Evolutionary conservation across 2,888 invertebrate species (phyloP), one percentile per base, ranked within the genome.

Genomic region (Standfussiana lucernea): DNA sequence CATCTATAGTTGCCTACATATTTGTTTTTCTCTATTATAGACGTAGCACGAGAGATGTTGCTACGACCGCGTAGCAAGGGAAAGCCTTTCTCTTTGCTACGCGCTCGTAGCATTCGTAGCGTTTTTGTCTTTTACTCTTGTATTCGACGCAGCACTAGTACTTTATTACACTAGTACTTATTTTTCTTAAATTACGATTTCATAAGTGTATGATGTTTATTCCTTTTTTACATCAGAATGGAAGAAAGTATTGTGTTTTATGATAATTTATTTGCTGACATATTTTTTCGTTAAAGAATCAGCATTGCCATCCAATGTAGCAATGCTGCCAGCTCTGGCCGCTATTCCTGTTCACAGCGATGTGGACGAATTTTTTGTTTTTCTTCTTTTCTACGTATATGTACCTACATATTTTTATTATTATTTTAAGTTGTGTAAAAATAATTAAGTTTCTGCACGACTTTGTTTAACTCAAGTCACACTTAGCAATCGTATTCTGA

Each of bases 81-180:
- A 56, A 69, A 40, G 47, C 3, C n/a, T 53, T 78, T 78, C 35
- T 18, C 40, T 37, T 32, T 28, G 50, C 78, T 65, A 75, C 35
- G 78, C 32, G 37, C 6, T 35, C n/a, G 66, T 75, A 65, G 77
- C 28, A 72, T 35, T 28, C n/a, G 72, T 72, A 45, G 35, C 72
- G 6, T 50, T 24, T 50, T 45, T 15, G 18, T 35, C n/a, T 28
- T n/a, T 21, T 11, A n/a, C 28, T 37, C 32, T 24, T n/a, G 61
- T 75, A 40, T 61, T 50, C 0, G 32, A 28, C 7, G 18, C 15
- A 45, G 35, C 35, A 35, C 8, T 42, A 13, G 42, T 32, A n/a
- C 61, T 13, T 6, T n/a, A n/a, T n/a, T n/a, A n/a, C 35, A 35
- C 8, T 42, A 13, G 42, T 32, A n/a, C 61, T 13, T 6, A 40